These are phyloP conservation scores for Cladorhizidae sp. DNA, from an alignment of 37 sponge, comb jelly and placozoan genomes.

Conservation along the genomic window DNA sequence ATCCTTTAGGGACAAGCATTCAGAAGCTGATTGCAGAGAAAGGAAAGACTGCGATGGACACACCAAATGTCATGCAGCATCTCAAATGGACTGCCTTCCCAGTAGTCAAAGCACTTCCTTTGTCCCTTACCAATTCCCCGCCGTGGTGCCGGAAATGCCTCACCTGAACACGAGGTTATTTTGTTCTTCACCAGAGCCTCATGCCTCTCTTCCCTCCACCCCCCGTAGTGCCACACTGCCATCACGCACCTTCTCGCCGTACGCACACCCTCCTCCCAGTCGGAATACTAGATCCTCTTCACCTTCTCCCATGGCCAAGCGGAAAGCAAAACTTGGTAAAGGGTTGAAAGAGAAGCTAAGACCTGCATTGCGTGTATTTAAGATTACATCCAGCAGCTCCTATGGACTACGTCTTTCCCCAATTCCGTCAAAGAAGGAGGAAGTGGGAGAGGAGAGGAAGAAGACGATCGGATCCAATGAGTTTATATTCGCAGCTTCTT, in stretches of 20 bases:
- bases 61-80: no score
- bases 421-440: background rate
- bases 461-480: no score
- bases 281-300: background rate
- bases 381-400: slow-evolving; percentile 1
- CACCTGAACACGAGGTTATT: background rate
- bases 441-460: slow-evolving; percentile 19
- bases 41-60: background rate
- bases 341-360: background rate
- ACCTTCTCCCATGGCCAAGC: background rate
- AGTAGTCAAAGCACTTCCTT: background rate
- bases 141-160: background rate
- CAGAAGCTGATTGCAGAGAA: no score
- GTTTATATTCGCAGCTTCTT: no score
- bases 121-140: background rate
- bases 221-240: no score
- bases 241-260: background rate
- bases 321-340: background rate
- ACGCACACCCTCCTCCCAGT: background rate
- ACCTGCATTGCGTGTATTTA: slow-evolving; percentile 11
- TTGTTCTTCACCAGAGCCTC: no score
- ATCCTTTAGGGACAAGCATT: background rate
- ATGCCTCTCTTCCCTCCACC: no score
- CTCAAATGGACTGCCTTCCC: background rate
- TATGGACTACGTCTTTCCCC: background rate